Base-by-base conservation (phyloP, 2,113 vertebrate genomes). In the Saccopteryx leptura region DNA sequence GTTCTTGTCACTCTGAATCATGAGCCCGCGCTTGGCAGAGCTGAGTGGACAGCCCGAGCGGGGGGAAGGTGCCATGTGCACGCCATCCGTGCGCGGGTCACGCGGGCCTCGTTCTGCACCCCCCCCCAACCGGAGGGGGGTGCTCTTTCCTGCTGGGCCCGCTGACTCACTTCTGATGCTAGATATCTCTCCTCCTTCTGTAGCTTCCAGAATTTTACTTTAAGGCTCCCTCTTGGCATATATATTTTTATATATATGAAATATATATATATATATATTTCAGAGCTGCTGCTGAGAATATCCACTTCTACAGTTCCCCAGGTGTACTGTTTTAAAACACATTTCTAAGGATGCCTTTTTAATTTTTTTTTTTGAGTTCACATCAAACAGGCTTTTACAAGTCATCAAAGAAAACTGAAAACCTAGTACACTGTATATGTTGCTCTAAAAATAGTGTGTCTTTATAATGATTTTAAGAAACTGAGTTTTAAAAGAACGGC, bases 381-480 rank as follows among this genome's bases (percentile, higher is more conserved):
- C 98, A 98, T 99, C 98, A 99, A 99, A 99, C 39, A 97, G 97
- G 88, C 97, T 98, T 98, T 99, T 98, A 98, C 98, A 98, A 98
- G 96, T 98, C 98, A 98, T 98, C 97, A 98, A 98, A 98, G 98
- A 97, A 98, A 98, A 75, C 90, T 80, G 74, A 96, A 98, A 98
- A 98, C 58, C 94, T 85, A 96, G 89, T 68, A 39, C 39, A 39
- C 39, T 39, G 39, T 39, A 89, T 94, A 94, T 39, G 31, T 39
- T 97, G 8, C 91, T 96, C 58, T 95, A 97, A 97, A 96, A 94
- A 95, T 90, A 80, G 66, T 78, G 97, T 95, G 13, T 96, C n/a
- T 97, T 95, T 80, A 94, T 97, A 96, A 92, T 97, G 96, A 65
- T 93, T 90, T 92, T 91, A 88, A 93, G 83, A 98, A 98, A 82